phyloP scores from a whole-genome alignment of 2,888 invertebrate species.

The Darwinula stevensoni region DNA sequence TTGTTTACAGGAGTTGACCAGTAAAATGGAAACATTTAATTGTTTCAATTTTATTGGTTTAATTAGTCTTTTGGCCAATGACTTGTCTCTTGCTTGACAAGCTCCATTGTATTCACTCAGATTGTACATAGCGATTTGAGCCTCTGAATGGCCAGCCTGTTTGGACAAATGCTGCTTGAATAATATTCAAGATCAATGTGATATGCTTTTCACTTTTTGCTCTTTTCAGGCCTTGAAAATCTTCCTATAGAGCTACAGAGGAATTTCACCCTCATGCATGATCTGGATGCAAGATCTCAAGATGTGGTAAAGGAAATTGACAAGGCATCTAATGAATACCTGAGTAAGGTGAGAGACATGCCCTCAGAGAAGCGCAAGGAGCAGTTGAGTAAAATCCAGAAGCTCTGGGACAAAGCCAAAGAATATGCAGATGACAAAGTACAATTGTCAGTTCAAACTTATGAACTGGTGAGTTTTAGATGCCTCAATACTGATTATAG shows the following conservation, averaged over 20 bases:
- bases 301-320: constrained; percentile 54
- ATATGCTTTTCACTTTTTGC: constrained; percentile 7
- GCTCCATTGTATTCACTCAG: no score
- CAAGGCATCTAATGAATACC: constrained; percentile 10
- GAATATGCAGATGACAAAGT: constrained; percentile 94
- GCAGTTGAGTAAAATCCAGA: constrained; percentile 50
- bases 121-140: no score
- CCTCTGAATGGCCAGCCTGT: no score
- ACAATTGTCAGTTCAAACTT: constrained; percentile 85
- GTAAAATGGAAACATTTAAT: no score
- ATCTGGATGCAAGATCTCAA: constrained; percentile 71
- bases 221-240: constrained; percentile 47
- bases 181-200: no score
- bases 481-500: no score
- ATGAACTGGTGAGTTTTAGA: constrained; percentile 43
- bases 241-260: constrained; percentile 76
- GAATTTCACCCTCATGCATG: constrained; percentile 83
- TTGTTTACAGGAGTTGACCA: no score
- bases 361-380: constrained; percentile 50
- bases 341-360: constrained; percentile 37
- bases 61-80: no score
- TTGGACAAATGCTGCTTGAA: no score
- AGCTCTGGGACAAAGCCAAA: constrained; percentile 68
- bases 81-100: no score
- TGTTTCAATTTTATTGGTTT: no score